These are phyloP conservation scores for Dioctria linearis DNA, from an alignment of 2,888 invertebrate species.

Conservation along the genomic window DNA sequence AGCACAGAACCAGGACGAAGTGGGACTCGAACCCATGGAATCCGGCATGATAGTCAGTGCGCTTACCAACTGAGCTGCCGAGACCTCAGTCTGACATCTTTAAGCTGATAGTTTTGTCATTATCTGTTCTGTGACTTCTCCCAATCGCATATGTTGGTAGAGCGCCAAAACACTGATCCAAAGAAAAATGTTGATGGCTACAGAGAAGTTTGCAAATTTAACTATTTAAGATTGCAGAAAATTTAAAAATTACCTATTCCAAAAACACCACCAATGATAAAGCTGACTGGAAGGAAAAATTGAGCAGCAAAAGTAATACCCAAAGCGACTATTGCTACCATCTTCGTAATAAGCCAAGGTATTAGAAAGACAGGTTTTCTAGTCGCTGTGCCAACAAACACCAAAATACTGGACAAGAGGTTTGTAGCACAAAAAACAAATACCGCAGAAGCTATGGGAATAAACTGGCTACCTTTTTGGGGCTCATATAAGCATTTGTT, in stretches of 20 bases:
- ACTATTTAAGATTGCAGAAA: neutral
- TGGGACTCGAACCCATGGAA: no score
- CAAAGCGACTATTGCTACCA: constrained; percentile 14
- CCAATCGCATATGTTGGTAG: neutral
- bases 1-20: no score
- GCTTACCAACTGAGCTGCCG: no score
- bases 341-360: constrained; percentile 46
- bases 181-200: neutral
- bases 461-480: neutral
- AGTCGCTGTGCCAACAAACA: constrained; percentile 26
- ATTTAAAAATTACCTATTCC: neutral
- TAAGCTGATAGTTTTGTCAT: no score
- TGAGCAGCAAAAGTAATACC: neutral
- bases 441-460: neutral
- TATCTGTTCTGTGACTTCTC: no score
- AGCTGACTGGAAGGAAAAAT: neutral
- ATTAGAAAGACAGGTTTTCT: constrained; percentile 29
- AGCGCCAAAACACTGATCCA: constrained; percentile 2
- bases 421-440: neutral
- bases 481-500: neutral
- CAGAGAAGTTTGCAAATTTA: neutral
- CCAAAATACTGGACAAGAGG: neutral
- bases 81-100: no score
- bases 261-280: neutral
- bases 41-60: no score